A percentile compares a stretch with the other conserved stretches of the same genome.
These are phyloP conservation scores for Diogma glabrata DNA, from an alignment of 2,888 invertebrate genomes.

Conservation along the genomic window DNA sequence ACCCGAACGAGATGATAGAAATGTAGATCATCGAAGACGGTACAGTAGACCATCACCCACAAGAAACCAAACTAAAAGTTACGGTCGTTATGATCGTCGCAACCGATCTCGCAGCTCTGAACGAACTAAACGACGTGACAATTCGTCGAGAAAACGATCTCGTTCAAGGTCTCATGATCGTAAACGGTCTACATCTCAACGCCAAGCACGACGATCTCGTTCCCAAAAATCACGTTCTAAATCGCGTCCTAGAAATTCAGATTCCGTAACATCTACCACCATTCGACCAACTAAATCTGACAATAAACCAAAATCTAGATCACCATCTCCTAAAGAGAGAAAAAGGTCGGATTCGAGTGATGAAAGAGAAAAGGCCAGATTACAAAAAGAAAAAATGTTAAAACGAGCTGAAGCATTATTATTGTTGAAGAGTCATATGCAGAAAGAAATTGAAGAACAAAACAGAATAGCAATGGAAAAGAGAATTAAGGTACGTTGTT, in stretches of 20 bases:
- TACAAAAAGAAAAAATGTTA: slow-evolving; percentile 34
- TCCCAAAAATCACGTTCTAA: slow-evolving; percentile 16
- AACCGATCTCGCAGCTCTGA: not conserved
- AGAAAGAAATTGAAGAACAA: slow-evolving; percentile 43
- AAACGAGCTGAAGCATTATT: slow-evolving; percentile 40
- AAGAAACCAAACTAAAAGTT: not conserved
- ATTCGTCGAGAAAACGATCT: slow-evolving; percentile 9
- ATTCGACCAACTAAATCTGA: slow-evolving; percentile 16
- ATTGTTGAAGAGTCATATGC: slow-evolving; percentile 48
- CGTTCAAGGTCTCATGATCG: slow-evolving; percentile 22
- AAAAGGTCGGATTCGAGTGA: slow-evolving; percentile 16
- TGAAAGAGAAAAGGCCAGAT: slow-evolving; percentile 27
- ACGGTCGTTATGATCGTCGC: not conserved
- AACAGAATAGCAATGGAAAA: slow-evolving; percentile 43
- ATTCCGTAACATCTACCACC: too few species aligned
- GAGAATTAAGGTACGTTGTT: slow-evolving; percentile 11
- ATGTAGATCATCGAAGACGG: not conserved
- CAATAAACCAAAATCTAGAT: slow-evolving; percentile 15
- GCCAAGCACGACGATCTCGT: not conserved
- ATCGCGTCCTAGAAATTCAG: slow-evolving; percentile 20
- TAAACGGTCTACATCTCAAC: not conserved
- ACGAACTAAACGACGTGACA: slow-evolving; percentile 1
- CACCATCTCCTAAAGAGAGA: slow-evolving; percentile 16
- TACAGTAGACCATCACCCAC: slow-evolving; percentile 1
- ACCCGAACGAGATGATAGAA: not conserved